Conservation (phyloP, 2,888 invertebrate genomes). For the Xestia c-nigrum region DNA sequence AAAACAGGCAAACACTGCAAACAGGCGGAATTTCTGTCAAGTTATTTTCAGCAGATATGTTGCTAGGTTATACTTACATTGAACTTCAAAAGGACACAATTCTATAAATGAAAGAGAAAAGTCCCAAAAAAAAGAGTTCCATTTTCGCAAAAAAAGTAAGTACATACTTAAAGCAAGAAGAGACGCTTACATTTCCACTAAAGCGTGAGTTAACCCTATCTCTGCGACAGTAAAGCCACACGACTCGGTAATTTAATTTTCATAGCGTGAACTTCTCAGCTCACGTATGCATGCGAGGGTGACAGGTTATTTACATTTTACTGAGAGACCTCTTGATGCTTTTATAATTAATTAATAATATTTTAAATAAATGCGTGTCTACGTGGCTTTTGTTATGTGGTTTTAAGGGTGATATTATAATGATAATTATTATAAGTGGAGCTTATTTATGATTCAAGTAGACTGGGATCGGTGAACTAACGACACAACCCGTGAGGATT, state of each 20-base stretch:
- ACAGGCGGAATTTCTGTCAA: background rate
- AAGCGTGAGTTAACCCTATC: constrained; percentile 50
- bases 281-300: constrained; percentile 55
- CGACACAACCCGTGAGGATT: background rate
- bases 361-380: constrained; percentile 32
- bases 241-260: constrained; percentile 66
- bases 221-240: constrained; percentile 42
- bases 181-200: constrained; percentile 32
- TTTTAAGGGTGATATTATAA: constrained; percentile 7
- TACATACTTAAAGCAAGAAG: constrained; percentile 1
- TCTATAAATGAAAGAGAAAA: background rate
- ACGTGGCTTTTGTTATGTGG: background rate
- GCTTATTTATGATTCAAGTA: constrained; percentile 3
- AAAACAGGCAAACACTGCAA: background rate
- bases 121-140: background rate
- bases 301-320: constrained; percentile 76
- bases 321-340: constrained; percentile 67
- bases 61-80: background rate
- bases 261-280: constrained; percentile 55
- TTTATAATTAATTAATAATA: constrained; percentile 72
- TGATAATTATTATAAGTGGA: constrained; percentile 2
- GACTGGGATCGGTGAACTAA: background rate
- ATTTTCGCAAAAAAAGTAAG: background rate
- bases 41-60: background rate
- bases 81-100: background rate